A percentile compares a stretch with the other conserved stretches of the same genome.
Conservation (phyloP, 2,888 invertebrate species). For the Caenorhabditis panamensis region DNA sequence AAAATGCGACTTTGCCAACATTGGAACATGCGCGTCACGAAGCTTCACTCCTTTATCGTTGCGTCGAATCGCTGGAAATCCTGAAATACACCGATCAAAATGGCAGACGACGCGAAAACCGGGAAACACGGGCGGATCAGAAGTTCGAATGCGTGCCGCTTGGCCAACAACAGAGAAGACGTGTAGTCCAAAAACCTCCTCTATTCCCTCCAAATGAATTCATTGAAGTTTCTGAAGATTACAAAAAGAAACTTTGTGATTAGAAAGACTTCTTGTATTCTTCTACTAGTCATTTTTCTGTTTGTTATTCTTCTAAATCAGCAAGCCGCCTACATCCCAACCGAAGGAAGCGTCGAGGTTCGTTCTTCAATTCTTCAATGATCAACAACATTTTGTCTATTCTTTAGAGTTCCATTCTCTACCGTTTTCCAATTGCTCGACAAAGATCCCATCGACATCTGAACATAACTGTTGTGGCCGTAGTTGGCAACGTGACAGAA, state of each 20-base stretch:
- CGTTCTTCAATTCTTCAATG: too few relatives aligned
- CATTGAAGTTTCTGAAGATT: neutral
- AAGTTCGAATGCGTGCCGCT: neutral
- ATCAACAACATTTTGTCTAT: too few relatives aligned
- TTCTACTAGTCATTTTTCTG: neutral
- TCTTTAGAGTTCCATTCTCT: neutral
- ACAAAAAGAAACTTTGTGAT: neutral
- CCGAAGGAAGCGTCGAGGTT: neutral
- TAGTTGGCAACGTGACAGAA: slow-evolving; percentile 7
- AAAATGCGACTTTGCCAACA: neutral
- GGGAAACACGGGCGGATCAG: neutral
- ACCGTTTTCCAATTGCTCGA: neutral
- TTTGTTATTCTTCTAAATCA: neutral
- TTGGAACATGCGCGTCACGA: neutral
- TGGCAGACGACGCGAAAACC: neutral
- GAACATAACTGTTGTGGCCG: slow-evolving; percentile 24
- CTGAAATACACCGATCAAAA: neutral
- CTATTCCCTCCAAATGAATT: neutral
- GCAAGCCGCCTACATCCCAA: neutral
- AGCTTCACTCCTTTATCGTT: neutral
- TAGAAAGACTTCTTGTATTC: neutral
- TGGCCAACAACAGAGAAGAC: neutral
- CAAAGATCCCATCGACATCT: neutral
- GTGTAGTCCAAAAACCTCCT: neutral
- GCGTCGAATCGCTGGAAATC: neutral